These are phyloP conservation scores for Tympanuchus pallidicinctus DNA, from an alignment of 2,113 vertebrate genomes.

Conservation along the genomic window DNA sequence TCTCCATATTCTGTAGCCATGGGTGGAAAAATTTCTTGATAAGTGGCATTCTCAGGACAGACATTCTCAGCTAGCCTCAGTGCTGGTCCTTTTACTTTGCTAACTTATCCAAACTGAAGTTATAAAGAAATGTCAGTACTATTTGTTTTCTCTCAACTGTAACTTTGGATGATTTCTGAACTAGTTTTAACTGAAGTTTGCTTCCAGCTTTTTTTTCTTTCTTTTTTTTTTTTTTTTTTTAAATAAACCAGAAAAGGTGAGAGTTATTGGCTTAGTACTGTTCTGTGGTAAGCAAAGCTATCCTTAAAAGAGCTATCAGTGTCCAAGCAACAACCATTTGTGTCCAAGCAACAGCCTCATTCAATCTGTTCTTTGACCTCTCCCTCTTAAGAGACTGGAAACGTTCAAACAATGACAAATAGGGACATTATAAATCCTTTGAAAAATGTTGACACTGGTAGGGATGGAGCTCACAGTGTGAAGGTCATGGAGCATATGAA, in stretches of 20 bases:
- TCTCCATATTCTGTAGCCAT: not conserved
- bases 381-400: not conserved
- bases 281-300: not conserved
- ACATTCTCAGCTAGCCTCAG: not conserved
- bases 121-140: not conserved
- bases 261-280: not conserved
- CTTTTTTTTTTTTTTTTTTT: too few relatives aligned
- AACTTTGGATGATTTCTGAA: not conserved
- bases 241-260: not conserved
- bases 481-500: not conserved
- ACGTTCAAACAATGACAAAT: constrained; percentile 12
- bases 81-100: not conserved
- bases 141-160: not conserved
- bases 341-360: constrained; percentile 16
- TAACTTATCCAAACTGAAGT: not conserved
- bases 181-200: not conserved
- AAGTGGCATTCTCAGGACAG: not conserved
- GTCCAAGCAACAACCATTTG: constrained; percentile 12
- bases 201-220: not conserved
- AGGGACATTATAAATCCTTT: not conserved
- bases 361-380: constrained; percentile 4
- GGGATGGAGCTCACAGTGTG: not conserved
- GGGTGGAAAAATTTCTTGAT: not conserved
- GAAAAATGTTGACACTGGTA: not conserved
- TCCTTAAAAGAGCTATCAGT: not conserved